phyloP scores from a whole-genome alignment of 2,888 invertebrate genomes.

The Diabrotica balteata region DNA sequence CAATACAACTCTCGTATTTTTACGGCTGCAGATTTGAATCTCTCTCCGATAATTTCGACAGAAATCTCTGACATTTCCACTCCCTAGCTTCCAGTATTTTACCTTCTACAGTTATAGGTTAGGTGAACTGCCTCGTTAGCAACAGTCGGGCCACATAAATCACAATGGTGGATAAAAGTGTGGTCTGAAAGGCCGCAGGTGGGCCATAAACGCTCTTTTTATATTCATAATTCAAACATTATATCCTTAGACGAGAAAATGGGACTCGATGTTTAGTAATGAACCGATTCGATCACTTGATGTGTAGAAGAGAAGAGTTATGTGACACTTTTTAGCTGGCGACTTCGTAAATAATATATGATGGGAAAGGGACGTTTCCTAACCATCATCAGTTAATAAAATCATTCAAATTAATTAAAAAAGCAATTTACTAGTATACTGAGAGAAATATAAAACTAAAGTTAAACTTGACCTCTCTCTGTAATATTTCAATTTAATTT shows the following conservation, averaged over 20 bases:
- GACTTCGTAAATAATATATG: no score
- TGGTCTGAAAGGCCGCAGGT: slow-evolving; percentile 56
- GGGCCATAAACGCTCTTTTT: slow-evolving; percentile 53
- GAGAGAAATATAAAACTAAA: no score
- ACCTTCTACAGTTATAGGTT: slow-evolving; percentile 30
- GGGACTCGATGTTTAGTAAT: slow-evolving; percentile 42
- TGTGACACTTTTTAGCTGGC: no score
- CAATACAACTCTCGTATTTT: neutral
- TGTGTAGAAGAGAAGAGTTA: neutral
- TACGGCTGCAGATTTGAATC: neutral
- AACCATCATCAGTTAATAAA: no score
- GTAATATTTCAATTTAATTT: no score
- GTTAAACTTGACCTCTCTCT: no score
- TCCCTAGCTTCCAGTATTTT: slow-evolving; percentile 20
- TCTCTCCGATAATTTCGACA: slow-evolving; percentile 9
- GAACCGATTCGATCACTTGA: slow-evolving; percentile 34
- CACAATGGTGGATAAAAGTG: slow-evolving; percentile 52
- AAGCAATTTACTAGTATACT: no score
- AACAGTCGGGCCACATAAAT: slow-evolving; percentile 53
- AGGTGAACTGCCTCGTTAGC: slow-evolving; percentile 50
- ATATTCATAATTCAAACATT: slow-evolving; percentile 50
- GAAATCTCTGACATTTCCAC: slow-evolving; percentile 14
- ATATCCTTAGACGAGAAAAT: slow-evolving; percentile 40
- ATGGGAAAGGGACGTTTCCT: no score
- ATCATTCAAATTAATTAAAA: no score